Evolutionary conservation across 2,888 invertebrate species (phyloP).

Genomic region (Orchesella flavescens): DNA sequence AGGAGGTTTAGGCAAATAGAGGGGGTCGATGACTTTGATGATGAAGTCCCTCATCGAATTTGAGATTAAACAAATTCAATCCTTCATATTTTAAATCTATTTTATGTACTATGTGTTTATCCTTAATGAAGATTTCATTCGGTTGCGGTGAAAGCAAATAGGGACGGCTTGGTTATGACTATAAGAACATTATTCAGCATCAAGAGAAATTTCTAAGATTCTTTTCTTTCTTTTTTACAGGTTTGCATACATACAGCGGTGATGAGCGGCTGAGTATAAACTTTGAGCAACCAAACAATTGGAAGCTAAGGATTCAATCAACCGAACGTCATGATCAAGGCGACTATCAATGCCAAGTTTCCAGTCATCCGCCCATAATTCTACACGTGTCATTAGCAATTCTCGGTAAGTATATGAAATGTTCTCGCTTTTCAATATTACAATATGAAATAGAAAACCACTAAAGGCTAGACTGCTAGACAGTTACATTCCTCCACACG

Average conservation of each 20-base stretch:
- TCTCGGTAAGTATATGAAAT: conserved; percentile 76
- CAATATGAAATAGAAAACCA: no score
- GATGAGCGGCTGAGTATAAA: conserved; percentile 76
- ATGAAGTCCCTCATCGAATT: no score
- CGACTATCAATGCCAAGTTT: conserved; percentile 73
- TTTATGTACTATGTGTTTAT: no score
- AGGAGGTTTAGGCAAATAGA: no score
- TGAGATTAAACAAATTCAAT: no score
- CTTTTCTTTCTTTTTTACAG: conserved; percentile 45
- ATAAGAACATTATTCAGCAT: no score
- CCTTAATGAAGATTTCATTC: no score
- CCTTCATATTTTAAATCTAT: no score
- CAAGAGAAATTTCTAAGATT: neutral
- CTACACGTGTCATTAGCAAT: conserved; percentile 71
- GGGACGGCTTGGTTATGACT: neutral
- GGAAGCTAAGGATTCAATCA: conserved; percentile 77
- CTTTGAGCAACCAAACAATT: conserved; percentile 77
- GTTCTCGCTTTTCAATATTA: neutral
- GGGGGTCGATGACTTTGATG: no score
- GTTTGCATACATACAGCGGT: conserved; percentile 74
- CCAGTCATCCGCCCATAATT: conserved; percentile 73
- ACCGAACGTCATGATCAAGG: conserved; percentile 76
- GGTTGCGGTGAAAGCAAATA: neutral
- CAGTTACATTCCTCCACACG: no score
- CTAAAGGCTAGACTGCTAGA: no score